Base-by-base conservation (phyloP, 2,797 vertebrate species). In the Sphenopsis melanotis region DNA sequence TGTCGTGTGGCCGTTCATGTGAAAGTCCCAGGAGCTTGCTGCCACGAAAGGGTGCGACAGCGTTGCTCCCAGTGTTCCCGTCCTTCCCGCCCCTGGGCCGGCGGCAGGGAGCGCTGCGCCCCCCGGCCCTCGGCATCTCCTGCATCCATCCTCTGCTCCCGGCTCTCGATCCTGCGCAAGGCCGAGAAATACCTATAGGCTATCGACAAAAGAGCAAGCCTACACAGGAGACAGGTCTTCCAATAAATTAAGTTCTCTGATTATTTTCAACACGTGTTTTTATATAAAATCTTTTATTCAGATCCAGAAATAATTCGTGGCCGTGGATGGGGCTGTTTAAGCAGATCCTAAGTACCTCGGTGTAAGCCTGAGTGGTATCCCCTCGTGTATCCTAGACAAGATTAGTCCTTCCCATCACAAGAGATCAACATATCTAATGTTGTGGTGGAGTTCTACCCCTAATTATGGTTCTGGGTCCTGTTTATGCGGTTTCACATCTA, bases 61-160 rank as follows among this genome's bases (percentile, higher is more conserved):
- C 2, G 2, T 5, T 15, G 15, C 10, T 79, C 2, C 59, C n/a
- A 5, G 26, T 11, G 41, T 1, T 4, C 46, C 6, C 50, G 2
- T 47, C 41, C 22, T 27, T 36, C 11, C 32, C 7, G 9, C 2
- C 20, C 0, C 49, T 5, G 34, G 15, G 44, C 68, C 12, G 74
- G 82, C 74, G 57, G 89, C 83, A 70, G 90, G 72, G 81, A 95
- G 84, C 71, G 71, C 92, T 94, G 71, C 44, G 20, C 14, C 17
- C 19, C 20, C 47, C 89, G 13, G 6, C 36, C n/a, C 10, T 8
- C 3, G 16, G 18, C 27, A 8, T 13, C 6, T 9, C 12, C 59
- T 4, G 16, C 30, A 13, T 2, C 9, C 11, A 5, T 1, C 6
- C 8, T 9, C 16, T 15, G 46, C 23, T 30, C 36, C 30, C 27